Base-by-base conservation (phyloP, 2,797 vertebrate genomes). In the Ptychadena robeensis region DNA sequence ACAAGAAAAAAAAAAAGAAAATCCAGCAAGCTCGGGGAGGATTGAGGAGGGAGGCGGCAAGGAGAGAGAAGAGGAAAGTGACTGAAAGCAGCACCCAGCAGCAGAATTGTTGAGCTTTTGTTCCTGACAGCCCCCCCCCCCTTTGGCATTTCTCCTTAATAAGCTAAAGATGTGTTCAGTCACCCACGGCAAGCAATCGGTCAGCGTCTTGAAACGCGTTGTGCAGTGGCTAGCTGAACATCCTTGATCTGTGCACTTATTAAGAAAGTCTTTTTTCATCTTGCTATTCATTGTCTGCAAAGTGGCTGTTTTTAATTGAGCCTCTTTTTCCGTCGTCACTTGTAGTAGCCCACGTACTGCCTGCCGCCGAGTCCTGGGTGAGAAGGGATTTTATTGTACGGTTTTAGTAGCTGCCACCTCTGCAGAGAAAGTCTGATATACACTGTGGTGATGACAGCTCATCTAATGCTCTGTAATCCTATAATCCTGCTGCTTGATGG, bases 1-100 rank as follows among this genome's bases (percentile, higher is more conserved):
- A 95, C 90, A 91, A 92, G 91, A 82, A 70, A 79, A 30, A 85
- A 80, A 18, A 40, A 78, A 78, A 64, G 68, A 92, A 93, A 94
- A 88, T 94, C 95, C 91, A 94, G 95, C 94, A 96, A 96, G 94
- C 91, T 91, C 88, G 91, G 92, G 71, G n/a, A 25, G 72, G 73
- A 6, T 28, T 12, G 12, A 76, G 79, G 25, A 83, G 64, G 35
- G 35, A 10, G 53, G 69, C 65, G 68, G 67, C 65, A 66, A 53
- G 9, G 87, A 67, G 81, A 22, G 27, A 86, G 34, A 31, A 44
- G n/a, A 44, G 11, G 64, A 0, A 28, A 35, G 31, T 70, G 77
- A 81, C 70, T 34, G 65, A 80, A 86, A 57, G 82, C 38, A 82
- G 61, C 78, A 75, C 81, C 81, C 87, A 66, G 22, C 61, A 25